Evolutionary conservation across 2,797 vertebrate species (phyloP), one percentile per base, ranked within the genome.

Genomic region (Enteromius argenteus): DNA sequence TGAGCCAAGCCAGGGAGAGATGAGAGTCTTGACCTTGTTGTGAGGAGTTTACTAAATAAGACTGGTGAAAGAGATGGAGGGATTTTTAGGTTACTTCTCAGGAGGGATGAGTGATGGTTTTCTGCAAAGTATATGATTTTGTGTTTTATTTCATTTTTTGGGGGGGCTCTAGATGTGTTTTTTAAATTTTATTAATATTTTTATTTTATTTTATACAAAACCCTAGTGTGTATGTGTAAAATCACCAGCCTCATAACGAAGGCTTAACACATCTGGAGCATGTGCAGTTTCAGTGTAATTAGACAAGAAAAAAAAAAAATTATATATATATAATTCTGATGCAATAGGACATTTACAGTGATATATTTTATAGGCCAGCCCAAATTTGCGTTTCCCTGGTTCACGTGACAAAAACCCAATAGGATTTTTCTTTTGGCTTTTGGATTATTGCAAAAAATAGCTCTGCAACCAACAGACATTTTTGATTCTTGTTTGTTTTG

Each of bases 11-110:
- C 53, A 35, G 79, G 53, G 77, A 74, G 37, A 37, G 32, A 81
- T 21, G 37, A 15, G 15, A 64, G 30, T 66, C 44, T 78, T 86
- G 86, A 87, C 86, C 84, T 87, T 83, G 81, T 87, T 89, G 37
- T 79, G 35, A 79, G 73, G 46, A 60, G 42, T 84, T 84, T 81
- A 19, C 60, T 68, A 82, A 84, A 79, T 77, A 83, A 81, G 77
- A 82, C 30, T 23, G 23, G 58, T 62, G 68, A 15, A 62, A 73
- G 46, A 64, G 21, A 30, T 44, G 32, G 56, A 44, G 27, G 2
- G 60, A 30, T 83, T 88, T 78, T 62, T 82, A 76, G 82, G 82
- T 66, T 83, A 82, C 56, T 82, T 72, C 85, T 80, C 64, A 66
- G 56, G 62, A 82, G 80, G 35, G 76, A 62, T 35, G 23, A 9